These are phyloP conservation scores for Lithobius niger DNA, from an alignment of 1,140 invertebrate species.

Conservation along the genomic window DNA sequence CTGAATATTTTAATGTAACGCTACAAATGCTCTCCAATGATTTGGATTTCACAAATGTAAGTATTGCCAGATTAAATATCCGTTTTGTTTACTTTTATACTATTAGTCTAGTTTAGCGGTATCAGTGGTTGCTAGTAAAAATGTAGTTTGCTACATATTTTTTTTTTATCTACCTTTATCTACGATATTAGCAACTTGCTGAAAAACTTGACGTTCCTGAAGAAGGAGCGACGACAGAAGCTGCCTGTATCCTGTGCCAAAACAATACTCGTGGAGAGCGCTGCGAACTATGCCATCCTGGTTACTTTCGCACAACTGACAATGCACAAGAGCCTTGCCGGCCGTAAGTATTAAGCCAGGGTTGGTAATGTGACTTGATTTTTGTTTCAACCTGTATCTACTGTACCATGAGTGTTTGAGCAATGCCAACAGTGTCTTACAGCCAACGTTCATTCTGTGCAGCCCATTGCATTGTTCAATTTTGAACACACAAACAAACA, in stretches of 20 bases:
- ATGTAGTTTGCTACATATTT: too few species aligned
- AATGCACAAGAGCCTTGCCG: conserved; percentile 57
- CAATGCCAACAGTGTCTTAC: too few species aligned
- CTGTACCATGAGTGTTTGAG: too few species aligned
- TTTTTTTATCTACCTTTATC: background rate
- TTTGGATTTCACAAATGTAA: background rate
- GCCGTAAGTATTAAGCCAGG: conserved; percentile 39
- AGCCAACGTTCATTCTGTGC: too few species aligned
- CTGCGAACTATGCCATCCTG: conserved; percentile 69
- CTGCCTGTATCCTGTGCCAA: conserved; percentile 68
- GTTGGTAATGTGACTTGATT: background rate
- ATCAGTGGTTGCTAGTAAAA: too few species aligned
- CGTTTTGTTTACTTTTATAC: background rate
- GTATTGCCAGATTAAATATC: background rate
- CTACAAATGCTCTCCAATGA: conserved; percentile 3
- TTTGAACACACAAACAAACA: too few species aligned
- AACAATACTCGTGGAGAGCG: conserved; percentile 69
- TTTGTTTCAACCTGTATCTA: too few species aligned
- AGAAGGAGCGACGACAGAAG: conserved; percentile 49
- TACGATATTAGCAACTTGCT: background rate
- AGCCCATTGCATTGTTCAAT: too few species aligned
- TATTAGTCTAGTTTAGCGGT: background rate
- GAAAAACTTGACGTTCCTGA: background rate
- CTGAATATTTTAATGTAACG: conserved; percentile 16
- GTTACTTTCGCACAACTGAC: conserved; percentile 70